Evolutionary conservation across 2,797 vertebrate genomes (phyloP), one percentile per base, ranked within the genome.

Genomic region (Orestias chungarensis): DNA sequence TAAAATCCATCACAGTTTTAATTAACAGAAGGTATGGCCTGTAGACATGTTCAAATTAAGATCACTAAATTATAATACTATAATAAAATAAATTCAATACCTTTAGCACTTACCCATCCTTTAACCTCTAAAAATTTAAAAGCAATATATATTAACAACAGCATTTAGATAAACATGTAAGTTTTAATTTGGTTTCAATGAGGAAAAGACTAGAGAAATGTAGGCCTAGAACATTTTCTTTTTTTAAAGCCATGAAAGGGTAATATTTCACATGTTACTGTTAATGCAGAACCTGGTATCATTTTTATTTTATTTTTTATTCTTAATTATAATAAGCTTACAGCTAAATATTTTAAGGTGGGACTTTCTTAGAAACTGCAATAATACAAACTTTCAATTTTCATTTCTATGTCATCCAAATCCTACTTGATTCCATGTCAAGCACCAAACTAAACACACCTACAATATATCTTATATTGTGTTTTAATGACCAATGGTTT

Each of bases 281-380:
- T 31, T 59, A 35, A 8, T 33, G 31, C 18, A 23, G 55, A 23
- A 4, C 18, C 18, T 23, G 18, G 8, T 33, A 5, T 59, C 9
- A n/a, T 35, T 31, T 35, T 35, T 9, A 9, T 57, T 31, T 20
- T 9, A 33, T 59, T 11, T 11, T 23, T 59, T 23, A 57, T 11
- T 11, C 11, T 59, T 23, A 57, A 4, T 59, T 33, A 18, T 31
- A 59, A 31, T 35, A 35, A 59, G 4, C 18, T 12, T 23, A 35
- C 20, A 35, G 20, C 18, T 35, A 23, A 35, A 12, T 35, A 18
- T 59, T 9, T 23, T 23, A 59, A 76, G 69, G 81, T 72, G 70
- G 84, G 74, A 77, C 80, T 85, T 76, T 85, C 79, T 77, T 66
- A 71, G n/a, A 47, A 70, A 70, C 61, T 33, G 50, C 66, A 73